Evolutionary conservation across 2,888 invertebrate genomes (phyloP), one percentile per base, ranked within the genome.

Genomic region (Xylophagus ater): DNA sequence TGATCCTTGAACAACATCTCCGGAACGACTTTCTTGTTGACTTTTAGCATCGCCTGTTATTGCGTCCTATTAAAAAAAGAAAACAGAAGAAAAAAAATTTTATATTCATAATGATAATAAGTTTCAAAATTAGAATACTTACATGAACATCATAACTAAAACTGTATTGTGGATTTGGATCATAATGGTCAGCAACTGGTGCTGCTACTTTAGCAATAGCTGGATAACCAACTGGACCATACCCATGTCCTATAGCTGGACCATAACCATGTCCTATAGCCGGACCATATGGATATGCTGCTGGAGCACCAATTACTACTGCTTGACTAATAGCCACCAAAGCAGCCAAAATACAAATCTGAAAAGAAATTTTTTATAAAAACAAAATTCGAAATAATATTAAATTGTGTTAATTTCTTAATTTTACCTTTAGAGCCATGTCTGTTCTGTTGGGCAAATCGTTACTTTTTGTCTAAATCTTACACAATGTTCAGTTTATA

Each of bases 41-140:
- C 64, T 67, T 60, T 73, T 73, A 35, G 65, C 61, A 53, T 73
- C 73, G 26, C 72, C 72, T 42, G 72, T 72, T 24, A 70, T 53
- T 8, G 60, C 55, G 51, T 72, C 63, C 65, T 63, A 25, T 2
- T 35, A 21, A 24, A 21, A 19, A 24, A 21, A 25, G 9, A 20
- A 23, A 15, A 40, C 12, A 10, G 2, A 24, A 17, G 10, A 9
- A 12, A 34, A 17, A 12, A 20, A 20, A 41, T 35, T n/a, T n/a
- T n/a, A n/a, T n/a, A n/a, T n/a, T n/a, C n/a, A n/a, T n/a, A n/a
- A n/a, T n/a, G 23, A 23, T 8, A 8, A 8, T 3, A 23, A 10
- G 23, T 23, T 23, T n/a, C 23, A 23, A n/a, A 15, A 17, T n/a
- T 14, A n/a, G 24, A 26, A 15, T 33, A 58, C 60, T 59, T 43